phyloP scores from a whole-genome alignment of 2,113 vertebrate species.

The Myotis yumanensis region DNA sequence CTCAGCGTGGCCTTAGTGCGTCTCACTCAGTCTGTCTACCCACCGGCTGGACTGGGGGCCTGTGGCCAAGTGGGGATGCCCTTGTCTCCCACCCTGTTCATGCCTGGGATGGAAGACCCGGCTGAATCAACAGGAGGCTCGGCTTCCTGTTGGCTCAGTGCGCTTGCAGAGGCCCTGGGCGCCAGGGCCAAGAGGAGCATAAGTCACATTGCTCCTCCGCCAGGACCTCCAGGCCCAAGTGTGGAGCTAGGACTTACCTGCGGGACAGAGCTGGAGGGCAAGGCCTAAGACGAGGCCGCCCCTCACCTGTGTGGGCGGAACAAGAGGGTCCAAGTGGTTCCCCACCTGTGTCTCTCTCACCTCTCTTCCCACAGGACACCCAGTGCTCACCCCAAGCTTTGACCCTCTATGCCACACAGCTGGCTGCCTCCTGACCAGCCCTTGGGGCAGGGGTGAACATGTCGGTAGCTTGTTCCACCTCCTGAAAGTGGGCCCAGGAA shows the following conservation, averaged over 20 bases:
- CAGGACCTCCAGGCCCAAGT: not conserved
- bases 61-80: not conserved
- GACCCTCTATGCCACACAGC: not conserved
- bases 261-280: not conserved
- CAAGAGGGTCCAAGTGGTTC: accelerated
- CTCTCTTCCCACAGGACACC: not conserved
- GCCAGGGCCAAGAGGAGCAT: not conserved
- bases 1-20: not conserved
- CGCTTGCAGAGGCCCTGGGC: not conserved
- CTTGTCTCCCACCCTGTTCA: not conserved
- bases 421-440: not conserved
- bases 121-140: not conserved
- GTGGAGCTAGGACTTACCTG: too few relatives aligned
- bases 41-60: not conserved
- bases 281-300: not conserved
- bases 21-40: not conserved
- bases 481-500: too few relatives aligned
- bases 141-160: not conserved
- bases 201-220: not conserved
- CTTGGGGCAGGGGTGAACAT: not conserved
- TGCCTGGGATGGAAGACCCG: not conserved
- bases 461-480: not conserved
- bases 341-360: not conserved
- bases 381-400: not conserved
- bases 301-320: not conserved